phyloP scores from a whole-genome alignment of 2,113 vertebrate genomes.

The Cromileptes altivelis region DNA sequence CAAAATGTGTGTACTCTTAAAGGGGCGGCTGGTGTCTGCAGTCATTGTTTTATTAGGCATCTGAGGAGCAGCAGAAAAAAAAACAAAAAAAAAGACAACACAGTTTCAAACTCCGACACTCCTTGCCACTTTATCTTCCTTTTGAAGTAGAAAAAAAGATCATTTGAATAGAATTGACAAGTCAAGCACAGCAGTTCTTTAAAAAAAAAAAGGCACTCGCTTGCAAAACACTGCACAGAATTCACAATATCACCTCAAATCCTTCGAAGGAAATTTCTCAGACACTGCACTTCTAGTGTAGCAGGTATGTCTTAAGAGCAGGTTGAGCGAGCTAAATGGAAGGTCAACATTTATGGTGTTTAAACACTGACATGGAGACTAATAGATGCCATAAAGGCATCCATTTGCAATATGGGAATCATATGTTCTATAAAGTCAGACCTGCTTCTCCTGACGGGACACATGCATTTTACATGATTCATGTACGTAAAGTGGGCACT shows the following conservation, averaged over 20 bases:
- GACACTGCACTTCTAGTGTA: neutral
- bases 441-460: neutral
- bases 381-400: conserved; percentile 3
- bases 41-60: conserved; percentile 50
- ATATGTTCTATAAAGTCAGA: neutral
- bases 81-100: conserved; percentile 5
- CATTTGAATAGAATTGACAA: conserved; percentile 42
- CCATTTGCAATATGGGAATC: conserved; percentile 13
- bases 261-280: neutral
- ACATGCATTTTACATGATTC: conserved; percentile 55
- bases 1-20: conserved; percentile 42
- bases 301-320: neutral
- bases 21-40: conserved; percentile 37
- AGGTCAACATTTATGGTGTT: conserved; percentile 10
- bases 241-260: conserved; percentile 4
- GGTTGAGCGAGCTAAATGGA: neutral
- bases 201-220: neutral
- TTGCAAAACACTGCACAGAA: conserved; percentile 11
- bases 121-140: conserved; percentile 22
- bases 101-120: conserved; percentile 33
- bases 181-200: conserved; percentile 41
- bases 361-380: neutral
- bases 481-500: conserved; percentile 34
- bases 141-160: conserved; percentile 37
- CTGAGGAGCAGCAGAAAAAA: conserved; percentile 11